Conservation (phyloP, 2,113 vertebrate genomes). For the Lepus europaeus region DNA sequence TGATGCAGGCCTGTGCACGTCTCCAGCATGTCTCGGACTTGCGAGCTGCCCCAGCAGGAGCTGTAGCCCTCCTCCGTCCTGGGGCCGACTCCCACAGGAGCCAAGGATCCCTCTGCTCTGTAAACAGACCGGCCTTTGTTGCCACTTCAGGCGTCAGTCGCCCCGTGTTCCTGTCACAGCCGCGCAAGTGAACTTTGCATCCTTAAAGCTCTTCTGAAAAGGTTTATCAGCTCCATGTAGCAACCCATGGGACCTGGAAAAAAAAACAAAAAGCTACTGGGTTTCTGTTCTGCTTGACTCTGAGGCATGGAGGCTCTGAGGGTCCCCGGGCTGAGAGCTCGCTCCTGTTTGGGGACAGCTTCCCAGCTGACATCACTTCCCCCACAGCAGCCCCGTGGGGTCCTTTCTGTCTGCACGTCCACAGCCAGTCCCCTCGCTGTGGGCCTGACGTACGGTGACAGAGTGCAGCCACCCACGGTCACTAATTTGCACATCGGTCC, state of each 20-base stretch:
- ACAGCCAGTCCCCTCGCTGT: background rate
- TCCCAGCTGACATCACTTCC: rapidly evolving
- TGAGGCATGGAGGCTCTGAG: background rate
- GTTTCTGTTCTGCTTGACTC: background rate
- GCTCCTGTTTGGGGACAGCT: rapidly evolving
- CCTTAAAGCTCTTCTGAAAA: background rate
- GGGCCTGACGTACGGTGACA: background rate
- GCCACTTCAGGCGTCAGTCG: background rate
- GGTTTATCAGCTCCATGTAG: rapidly evolving
- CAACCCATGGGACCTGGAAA: background rate
- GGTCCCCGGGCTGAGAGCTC: rapidly evolving
- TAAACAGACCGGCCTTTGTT: background rate
- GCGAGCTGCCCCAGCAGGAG: rapidly evolving
- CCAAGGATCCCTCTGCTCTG: background rate
- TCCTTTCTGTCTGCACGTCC: background rate
- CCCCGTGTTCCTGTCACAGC: rapidly evolving
- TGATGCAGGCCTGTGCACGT: rapidly evolving
- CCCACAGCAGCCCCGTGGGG: background rate
- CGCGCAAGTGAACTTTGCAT: rapidly evolving
- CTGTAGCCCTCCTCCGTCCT: background rate
- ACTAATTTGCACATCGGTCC: rapidly evolving
- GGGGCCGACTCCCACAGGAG: background rate
- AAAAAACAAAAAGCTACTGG: background rate
- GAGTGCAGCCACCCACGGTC: rapidly evolving
- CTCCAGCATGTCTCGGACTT: background rate